Evolutionary conservation across 2,113 vertebrate species (phyloP).

Genomic region (Lampris megalopsis): DNA sequence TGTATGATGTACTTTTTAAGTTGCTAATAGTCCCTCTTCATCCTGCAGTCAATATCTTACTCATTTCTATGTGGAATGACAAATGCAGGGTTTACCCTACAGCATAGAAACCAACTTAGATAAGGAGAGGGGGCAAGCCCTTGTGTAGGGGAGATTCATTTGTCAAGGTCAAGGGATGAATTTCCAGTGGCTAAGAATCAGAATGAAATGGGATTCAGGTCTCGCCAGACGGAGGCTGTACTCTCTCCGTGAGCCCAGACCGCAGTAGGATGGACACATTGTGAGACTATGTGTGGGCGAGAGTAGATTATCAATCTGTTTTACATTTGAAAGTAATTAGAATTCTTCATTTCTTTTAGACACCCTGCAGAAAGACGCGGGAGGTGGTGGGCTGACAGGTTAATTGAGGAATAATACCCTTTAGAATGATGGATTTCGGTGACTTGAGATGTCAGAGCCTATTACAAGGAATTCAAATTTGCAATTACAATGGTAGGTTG

Average conservation of each 20-base stretch:
- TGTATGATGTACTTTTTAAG: background rate
- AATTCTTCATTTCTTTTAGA: conserved; percentile 84
- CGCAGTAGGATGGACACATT: conserved; percentile 39
- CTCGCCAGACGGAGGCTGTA: conserved; percentile 1
- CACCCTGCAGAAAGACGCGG: conserved; percentile 77
- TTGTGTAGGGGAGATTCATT: background rate
- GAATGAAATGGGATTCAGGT: conserved; percentile 11
- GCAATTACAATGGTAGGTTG: conserved; percentile 84
- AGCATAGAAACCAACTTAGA: background rate
- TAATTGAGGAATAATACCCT: conserved; percentile 88
- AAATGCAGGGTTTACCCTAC: background rate
- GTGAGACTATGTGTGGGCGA: conserved; percentile 36
- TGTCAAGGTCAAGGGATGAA: conserved; percentile 14
- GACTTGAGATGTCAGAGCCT: conserved; percentile 87
- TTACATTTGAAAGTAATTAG: conserved; percentile 85
- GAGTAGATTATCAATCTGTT: conserved; percentile 80
- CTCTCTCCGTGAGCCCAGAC: conserved; percentile 13
- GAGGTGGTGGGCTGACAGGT: conserved; percentile 81
- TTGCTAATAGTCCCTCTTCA: background rate
- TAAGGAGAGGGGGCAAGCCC: background rate
- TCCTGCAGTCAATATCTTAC: background rate
- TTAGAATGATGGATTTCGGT: conserved; percentile 89
- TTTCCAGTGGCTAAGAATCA: background rate
- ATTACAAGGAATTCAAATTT: conserved; percentile 86
- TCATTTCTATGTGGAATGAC: background rate